Evolutionary conservation across 2,113 vertebrate genomes (phyloP).

Genomic region (Notarius quadriscutis): DNA sequence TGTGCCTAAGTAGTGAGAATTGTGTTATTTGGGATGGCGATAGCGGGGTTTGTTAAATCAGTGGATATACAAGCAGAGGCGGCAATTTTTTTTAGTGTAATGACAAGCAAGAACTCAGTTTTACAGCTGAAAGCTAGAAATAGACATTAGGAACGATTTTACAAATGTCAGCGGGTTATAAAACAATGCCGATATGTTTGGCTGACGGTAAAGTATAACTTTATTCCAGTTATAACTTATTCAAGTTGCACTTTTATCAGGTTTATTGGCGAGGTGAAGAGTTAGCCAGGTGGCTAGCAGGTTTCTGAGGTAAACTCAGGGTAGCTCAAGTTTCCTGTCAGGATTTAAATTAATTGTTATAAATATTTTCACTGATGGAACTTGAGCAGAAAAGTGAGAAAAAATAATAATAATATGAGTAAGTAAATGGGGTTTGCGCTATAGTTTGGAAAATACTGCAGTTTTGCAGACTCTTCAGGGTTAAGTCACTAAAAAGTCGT

Average conservation of each 20-base stretch:
- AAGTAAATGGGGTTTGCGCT: background rate
- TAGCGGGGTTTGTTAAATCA: background rate
- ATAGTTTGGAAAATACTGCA: background rate
- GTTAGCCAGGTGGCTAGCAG: constrained; percentile 4
- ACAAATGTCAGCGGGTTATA: background rate
- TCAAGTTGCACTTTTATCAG: background rate
- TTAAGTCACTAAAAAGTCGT: background rate
- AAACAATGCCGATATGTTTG: background rate
- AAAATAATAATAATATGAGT: background rate
- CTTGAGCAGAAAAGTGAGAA: background rate
- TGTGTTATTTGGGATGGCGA: background rate
- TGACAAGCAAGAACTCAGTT: background rate
- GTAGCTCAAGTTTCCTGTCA: background rate
- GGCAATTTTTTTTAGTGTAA: background rate
- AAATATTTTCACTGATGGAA: background rate
- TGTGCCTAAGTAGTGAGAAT: background rate
- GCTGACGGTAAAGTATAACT: background rate
- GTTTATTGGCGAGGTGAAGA: background rate
- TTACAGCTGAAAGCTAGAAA: background rate
- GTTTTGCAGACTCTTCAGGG: background rate
- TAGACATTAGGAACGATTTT: background rate
- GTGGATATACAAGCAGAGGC: background rate
- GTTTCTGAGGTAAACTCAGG: too few relatives aligned
- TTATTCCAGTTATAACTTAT: background rate
- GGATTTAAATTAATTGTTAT: background rate